These are phyloP conservation scores for Piaya cayana DNA, from an alignment of 2,113 vertebrate genomes.

Conservation along the genomic window DNA sequence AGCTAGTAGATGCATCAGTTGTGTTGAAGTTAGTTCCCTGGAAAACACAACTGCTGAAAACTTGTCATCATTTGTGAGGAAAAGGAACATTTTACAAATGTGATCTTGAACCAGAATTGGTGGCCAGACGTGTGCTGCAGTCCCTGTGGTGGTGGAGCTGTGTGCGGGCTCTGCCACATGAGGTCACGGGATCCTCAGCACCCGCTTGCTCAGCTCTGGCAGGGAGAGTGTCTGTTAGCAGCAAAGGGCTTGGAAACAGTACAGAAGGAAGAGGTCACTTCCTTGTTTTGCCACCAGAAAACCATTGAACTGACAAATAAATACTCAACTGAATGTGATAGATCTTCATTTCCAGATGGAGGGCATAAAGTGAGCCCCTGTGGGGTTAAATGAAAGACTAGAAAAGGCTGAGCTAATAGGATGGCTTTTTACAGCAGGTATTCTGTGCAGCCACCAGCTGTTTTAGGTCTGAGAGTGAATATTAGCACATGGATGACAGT, in stretches of 20 bases:
- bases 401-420: not conserved
- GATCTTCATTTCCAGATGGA: not conserved
- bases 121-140: not conserved
- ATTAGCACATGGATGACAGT: constrained; percentile 35
- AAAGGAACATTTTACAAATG: not conserved
- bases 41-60: not conserved
- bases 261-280: not conserved
- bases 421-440: not conserved
- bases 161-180: constrained; percentile 23
- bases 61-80: not conserved
- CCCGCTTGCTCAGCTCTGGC: not conserved
- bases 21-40: not conserved
- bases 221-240: not conserved
- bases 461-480: not conserved
- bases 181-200: constrained; percentile 16
- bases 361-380: not conserved
- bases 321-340: not conserved
- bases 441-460: constrained; percentile 9
- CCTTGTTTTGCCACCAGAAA: not conserved
- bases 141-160: not conserved
- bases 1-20: not conserved
- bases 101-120: not conserved
- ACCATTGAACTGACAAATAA: constrained; percentile 26
- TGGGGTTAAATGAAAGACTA: constrained; percentile 5
- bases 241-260: not conserved